Evolutionary conservation across 2,797 vertebrate species (phyloP), one percentile per base, ranked within the genome.

Genomic region (Arrhamphus sclerolepis): DNA sequence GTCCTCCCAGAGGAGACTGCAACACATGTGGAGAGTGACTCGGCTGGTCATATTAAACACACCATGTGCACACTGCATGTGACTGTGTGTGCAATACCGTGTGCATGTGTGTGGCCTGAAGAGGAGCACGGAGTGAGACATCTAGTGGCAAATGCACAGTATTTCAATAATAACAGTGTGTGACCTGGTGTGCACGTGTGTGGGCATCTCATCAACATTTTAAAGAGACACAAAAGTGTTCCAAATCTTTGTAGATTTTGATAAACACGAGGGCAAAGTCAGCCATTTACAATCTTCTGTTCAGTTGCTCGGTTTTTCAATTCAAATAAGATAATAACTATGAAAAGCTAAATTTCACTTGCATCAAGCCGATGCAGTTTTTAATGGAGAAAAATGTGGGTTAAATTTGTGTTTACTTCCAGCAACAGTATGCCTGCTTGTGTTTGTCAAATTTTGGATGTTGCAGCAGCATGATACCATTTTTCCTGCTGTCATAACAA

Each of bases 1-100:
- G 73, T 82, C 56, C 82, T 90, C 92, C 89, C 92, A 85, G 80
- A 90, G 91, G 91, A 91, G 71, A 72, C 66, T 52, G 66, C 63
- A 60, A 79, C 88, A 88, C 89, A 90, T 92, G 89, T 84, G 85
- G 75, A 70, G 77, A 77, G 82, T 76, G 71, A 80, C 75, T 80
- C 48, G 81, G 77, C 91, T 84, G 90, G 90, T 93, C 90, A 84
- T 87, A 92, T 92, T 91, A 93, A 85, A 86, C 89, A 91, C 91
- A 89, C 91, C 89, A 89, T 91, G 89, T 91, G 88, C 89, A 77
- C 83, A 19, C 76, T 77, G 83, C 87, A 88, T 87, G 83, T 85
- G 86, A 84, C 85, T 69, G 13, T 46, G 51, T 59, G 34, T 3
- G 13, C 34, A 38, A 38, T 13, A 13, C 34, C 13, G 34, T 13